These are phyloP conservation scores for Pygocentrus nattereri DNA, from an alignment of 2,797 vertebrate species.

Conservation along the genomic window DNA sequence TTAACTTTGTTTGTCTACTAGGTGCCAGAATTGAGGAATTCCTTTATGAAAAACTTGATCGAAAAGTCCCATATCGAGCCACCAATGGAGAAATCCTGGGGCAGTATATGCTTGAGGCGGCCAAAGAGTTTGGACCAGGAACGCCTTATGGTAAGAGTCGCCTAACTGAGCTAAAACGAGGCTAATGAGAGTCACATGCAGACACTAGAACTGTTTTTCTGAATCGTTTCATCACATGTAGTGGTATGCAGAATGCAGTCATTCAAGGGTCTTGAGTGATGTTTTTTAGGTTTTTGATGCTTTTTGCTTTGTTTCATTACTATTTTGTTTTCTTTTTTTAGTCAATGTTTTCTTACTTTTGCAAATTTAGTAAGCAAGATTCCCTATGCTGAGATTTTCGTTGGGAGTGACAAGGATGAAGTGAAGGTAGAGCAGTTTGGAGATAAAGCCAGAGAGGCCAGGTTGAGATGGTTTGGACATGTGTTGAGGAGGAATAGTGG, in stretches of 20 bases:
- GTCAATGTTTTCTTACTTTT: too few species aligned
- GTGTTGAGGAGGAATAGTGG: too few species aligned
- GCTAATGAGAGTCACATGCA: neutral
- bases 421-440: too few species aligned
- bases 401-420: too few species aligned
- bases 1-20: constrained; percentile 51
- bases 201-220: too few species aligned
- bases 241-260: neutral
- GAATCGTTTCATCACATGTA: neutral
- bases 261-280: too few species aligned
- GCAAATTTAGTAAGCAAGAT: too few species aligned
- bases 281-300: neutral
- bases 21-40: constrained; percentile 95
- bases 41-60: constrained; percentile 94
- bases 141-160: constrained; percentile 88
- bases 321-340: too few species aligned
- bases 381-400: too few species aligned
- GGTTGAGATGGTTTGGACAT: too few species aligned
- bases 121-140: constrained; percentile 86
- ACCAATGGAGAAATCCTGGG: constrained; percentile 91
- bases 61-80: constrained; percentile 89
- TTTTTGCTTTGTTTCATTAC: neutral
- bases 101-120: constrained; percentile 93
- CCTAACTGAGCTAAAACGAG: neutral
- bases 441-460: too few species aligned